Base-by-base conservation (phyloP, 2,888 invertebrate species). In the Drosophila macrospina region DNA sequence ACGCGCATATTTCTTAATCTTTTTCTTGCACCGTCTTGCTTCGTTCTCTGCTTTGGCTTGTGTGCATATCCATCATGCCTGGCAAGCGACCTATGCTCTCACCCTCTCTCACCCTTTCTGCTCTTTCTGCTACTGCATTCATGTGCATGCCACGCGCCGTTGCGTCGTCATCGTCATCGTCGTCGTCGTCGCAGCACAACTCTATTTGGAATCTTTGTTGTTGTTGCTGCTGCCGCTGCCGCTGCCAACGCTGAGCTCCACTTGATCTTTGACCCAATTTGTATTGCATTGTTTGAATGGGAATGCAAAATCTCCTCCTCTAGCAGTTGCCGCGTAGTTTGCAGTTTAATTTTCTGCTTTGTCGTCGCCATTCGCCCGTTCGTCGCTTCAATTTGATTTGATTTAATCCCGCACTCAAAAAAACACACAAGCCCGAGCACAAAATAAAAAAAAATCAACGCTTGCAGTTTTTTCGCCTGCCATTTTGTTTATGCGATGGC, bases 211-310 rank as follows among this genome's bases (percentile, higher is more conserved):
- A 83, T 69, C 74, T 65, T 69, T 28, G 28, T 7, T 61, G 55
- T 28, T 51, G 52, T 7, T 47, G 52, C 39, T 48, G 62, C 60
- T 62, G 51, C 47, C 32, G 60, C 45, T 67, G 54, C 52, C 44
- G 72, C 65, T 56, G 74, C 52, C 75, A 64, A 70, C 66, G 70
- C 72, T 75, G 87, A 86, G 85, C 89, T 86, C 89, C 88, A 88
- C 86, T 89, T 86, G 86, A 89, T 86, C 86, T 86, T 86, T 86
- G 86, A 89, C 86, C 86, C 85, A 86, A 89, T 89, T 86, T 89
- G 80, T 76, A 86, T 78, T 75, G 78, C 85, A 88, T 86, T 88
- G 87, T 87, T 85, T 82, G 74, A 69, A 73, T 76, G 77, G 75
- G 75, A 84, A 88, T 85, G 75, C 75, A 73, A 83, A 86, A 89